Base-by-base conservation (phyloP, 2,888 invertebrate genomes). In the Oasisia sp. region DNA sequence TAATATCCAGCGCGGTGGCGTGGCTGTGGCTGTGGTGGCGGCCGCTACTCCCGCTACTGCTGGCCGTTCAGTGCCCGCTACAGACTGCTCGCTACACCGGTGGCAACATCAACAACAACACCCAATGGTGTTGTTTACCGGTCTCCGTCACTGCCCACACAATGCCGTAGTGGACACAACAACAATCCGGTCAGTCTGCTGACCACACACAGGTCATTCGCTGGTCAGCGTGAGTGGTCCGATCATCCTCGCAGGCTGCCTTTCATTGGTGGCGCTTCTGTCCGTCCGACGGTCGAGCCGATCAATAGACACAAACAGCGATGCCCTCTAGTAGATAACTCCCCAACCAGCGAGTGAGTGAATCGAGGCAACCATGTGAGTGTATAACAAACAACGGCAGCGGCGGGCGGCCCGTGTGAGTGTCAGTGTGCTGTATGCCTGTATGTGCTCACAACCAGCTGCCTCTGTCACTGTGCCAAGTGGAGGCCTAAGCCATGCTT, bases 251-350 rank as follows among this genome's bases (percentile, higher is more conserved):
- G 7, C n/a, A 19, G 74, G 19, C 74, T 27, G 74, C 74, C 1
- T 0, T 74, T 38, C 38, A 38, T 38, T 38, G 38, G 38, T 38
- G 38, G 38, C 38, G 38, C 38, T 38, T 38, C 38, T 4, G 38
- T 38, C 38, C 38, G 38, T 38, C 38, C 38, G 38, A 2, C 38
- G 2, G 38, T 38, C 38, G 38, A 38, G 74, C 7, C n/a, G 74
- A 74, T 74, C 74, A 74, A 74, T 74, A 74, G 74, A 74, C 74
- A 74, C 74, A 74, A 74, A 14, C 74, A 74, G 74, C 74, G 74
- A 74, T 74, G 74, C 74, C 74, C 74, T 74, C 74, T 74, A 27
- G 74, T 74, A 74, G 74, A 74, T 74, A 74, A 74, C 74, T 74
- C 74, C 27, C 19, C 74, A 74, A 74, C 74, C 14, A 38, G 1